Evolutionary conservation across 2,888 invertebrate genomes (phyloP), one percentile per base, ranked within the genome.

Genomic region (Trichopoda pennipes): DNA sequence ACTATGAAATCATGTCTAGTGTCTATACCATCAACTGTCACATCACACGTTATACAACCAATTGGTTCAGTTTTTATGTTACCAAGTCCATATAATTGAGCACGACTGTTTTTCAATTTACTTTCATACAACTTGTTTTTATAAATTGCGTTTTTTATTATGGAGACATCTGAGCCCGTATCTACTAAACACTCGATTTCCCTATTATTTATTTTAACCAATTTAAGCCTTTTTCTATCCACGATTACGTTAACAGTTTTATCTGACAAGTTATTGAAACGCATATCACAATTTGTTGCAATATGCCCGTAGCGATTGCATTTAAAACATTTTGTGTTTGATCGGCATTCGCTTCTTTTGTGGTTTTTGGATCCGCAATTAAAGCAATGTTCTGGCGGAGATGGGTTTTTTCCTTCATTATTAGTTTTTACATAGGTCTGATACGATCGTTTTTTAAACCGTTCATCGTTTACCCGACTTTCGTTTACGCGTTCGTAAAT

Each of bases 1-100:
- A 69, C 8, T 44, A 56, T 4, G 8, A 69, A 56, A 23, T 56
- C 17, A 1, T 63, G 63, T 28, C 17, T 28, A 16, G 63, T 47
- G 10, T 1, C 3, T 1, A 63, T 28, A 3, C 23, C 28, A 56
- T 69, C 56, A 12, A 69, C 44, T 10, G 17, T 44, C 2, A 64
- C 21, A 14, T 16, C 3, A 19, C 64, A 51, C 16, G 10, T 2
- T 19, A 64, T 35, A 16, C 0, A 51, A 38, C 64, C 64, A 10
- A 8, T 14, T 6, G 64, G 32, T 64, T 51, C 16, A 10, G 64
- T 51, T 35, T 19, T 17, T 1, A 51, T 32, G 16, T 35, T 51
- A 19, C 64, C 28, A 6, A 64, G 64, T 32, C 51, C 64, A 35
- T 2, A 35, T 28, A 55, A n/a, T 7, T 28, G 4, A 3, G 53